These are phyloP conservation scores for Polymixis flavicincta DNA, from an alignment of 2,888 invertebrate species.

Conservation along the genomic window DNA sequence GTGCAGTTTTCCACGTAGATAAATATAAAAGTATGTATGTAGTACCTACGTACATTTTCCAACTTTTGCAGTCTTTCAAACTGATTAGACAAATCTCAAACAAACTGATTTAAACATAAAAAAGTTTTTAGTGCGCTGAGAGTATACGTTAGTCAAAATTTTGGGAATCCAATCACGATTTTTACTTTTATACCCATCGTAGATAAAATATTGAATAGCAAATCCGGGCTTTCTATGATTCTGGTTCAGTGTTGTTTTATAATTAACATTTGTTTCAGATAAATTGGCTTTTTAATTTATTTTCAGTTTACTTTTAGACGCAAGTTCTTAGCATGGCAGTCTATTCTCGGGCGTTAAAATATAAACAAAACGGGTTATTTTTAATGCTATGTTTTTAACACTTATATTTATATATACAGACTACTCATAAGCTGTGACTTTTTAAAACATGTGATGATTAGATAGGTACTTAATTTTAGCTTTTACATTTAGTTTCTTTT, in stretches of 20 bases:
- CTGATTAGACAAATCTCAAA: slow-evolving; percentile 64
- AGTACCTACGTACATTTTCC: slow-evolving; percentile 43
- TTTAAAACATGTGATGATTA: slow-evolving; percentile 12
- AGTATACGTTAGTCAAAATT: slow-evolving; percentile 60
- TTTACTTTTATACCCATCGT: slow-evolving; percentile 62
- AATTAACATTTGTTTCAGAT: slow-evolving; percentile 23
- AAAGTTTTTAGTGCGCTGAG: slow-evolving; percentile 62
- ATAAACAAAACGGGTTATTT: slow-evolving; percentile 26
- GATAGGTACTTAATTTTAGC: background rate
- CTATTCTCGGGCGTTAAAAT: slow-evolving; percentile 27
- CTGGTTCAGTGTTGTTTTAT: slow-evolving; percentile 10
- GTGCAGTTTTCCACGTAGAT: slow-evolving; percentile 52
- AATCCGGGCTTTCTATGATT: slow-evolving; percentile 20
- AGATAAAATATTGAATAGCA: slow-evolving; percentile 50
- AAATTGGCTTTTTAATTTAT: background rate
- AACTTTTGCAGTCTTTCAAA: slow-evolving; percentile 55
- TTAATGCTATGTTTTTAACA: slow-evolving; percentile 10
- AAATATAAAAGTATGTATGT: slow-evolving; percentile 39
- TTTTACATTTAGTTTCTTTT: background rate
- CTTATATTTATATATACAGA: slow-evolving; percentile 16
- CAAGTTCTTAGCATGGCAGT: slow-evolving; percentile 33
- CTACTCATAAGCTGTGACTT: background rate
- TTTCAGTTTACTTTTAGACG: slow-evolving; percentile 20
- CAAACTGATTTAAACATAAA: slow-evolving; percentile 65
- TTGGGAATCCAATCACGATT: slow-evolving; percentile 65